Percentiles rank a stretch among this genome's conserved stretches.
These are phyloP conservation scores for Drosophila burlai DNA, from an alignment of 1,140 invertebrate genomes.

Conservation along the genomic window DNA sequence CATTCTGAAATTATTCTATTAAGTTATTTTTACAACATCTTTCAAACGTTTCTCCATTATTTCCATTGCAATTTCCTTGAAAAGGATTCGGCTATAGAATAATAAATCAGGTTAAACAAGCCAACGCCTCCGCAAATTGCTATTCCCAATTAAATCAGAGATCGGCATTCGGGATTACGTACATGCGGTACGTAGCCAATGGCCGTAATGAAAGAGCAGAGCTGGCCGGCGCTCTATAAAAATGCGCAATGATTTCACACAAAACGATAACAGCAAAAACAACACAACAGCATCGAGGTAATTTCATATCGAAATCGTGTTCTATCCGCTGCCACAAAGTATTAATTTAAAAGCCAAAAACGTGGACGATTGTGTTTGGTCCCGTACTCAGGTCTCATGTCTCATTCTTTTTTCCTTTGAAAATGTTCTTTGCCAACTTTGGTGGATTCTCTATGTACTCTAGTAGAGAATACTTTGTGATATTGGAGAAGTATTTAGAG, in stretches of 20 bases:
- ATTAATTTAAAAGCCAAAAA: conserved; percentile 80
- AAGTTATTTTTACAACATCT: neutral
- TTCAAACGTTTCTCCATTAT: neutral
- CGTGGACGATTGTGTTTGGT: conserved; percentile 46
- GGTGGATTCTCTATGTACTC: neutral
- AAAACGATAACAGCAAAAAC: conserved; percentile 64
- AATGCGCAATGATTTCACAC: conserved; percentile 74
- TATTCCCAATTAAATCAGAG: conserved; percentile 41
- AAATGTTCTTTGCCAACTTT: conserved; percentile 3
- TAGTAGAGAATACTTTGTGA: neutral
- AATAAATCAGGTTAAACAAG: conserved; percentile 29
- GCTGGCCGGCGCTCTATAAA: conserved; percentile 39
- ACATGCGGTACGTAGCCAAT: conserved; percentile 21
- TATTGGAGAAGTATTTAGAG: no score
- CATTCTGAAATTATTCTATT: no score
- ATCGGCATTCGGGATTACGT: conserved; percentile 35
- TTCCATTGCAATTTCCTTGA: neutral
- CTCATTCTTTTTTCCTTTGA: neutral
- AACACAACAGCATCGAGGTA: conserved; percentile 61
- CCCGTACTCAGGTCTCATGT: conserved; percentile 4
- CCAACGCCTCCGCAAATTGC: conserved; percentile 37
- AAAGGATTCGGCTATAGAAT: conserved; percentile 1
- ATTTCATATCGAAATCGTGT: conserved; percentile 82
- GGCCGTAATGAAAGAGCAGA: conserved; percentile 65
- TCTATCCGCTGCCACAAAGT: conserved; percentile 69